Evolutionary conservation across 1,140 invertebrate species (phyloP), one percentile per base, ranked within the genome.

Genomic region (Drosophila subobscura): DNA sequence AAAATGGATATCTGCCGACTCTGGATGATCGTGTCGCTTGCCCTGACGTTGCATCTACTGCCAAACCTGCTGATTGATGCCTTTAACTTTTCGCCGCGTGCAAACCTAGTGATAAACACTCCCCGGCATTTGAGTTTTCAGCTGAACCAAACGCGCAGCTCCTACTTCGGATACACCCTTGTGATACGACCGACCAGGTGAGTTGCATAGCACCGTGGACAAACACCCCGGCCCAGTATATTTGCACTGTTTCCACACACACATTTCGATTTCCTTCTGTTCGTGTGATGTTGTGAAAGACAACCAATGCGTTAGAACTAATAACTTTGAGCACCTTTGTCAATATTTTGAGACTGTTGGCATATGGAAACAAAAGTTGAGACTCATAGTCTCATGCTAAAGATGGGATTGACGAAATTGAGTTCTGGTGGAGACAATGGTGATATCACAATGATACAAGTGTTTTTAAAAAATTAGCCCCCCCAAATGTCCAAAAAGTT

Each of bases 111-210:
- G 14, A 80, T 91, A 50, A 63, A 54, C 22, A 42, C 64, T 3
- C 90, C 90, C 1, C 63, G 54, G 29, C 22, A 84, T 50, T 60
- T 80, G 12, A 79, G 77, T 60, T 84, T 90, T 53, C 50, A 86
- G 33, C 5, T 72, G 22, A 75, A 88, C 3, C 79, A 91, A 70
- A 56, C 57, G 10, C 80, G 90, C 40, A 91, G 90, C 71, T 91
- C 90, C 50, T 91, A 91, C 47, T 91, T 91, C 57, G 90, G 88
- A 60, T 91, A 73, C 55, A 86, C 90, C 7, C 47, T 91, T 42
- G 84, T 91, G 49, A 79, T 91, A 54, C 88, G 90, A 16, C 45
- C 56, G n/a, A 77, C 79, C 37, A 91, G 89, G 89, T 91, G 63
- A 89, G 89, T 66, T 49, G 42, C 20, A 14, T 33, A 22, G 14